Conservation (phyloP, 2,888 invertebrate species). For the Nymphalis urticae region DNA sequence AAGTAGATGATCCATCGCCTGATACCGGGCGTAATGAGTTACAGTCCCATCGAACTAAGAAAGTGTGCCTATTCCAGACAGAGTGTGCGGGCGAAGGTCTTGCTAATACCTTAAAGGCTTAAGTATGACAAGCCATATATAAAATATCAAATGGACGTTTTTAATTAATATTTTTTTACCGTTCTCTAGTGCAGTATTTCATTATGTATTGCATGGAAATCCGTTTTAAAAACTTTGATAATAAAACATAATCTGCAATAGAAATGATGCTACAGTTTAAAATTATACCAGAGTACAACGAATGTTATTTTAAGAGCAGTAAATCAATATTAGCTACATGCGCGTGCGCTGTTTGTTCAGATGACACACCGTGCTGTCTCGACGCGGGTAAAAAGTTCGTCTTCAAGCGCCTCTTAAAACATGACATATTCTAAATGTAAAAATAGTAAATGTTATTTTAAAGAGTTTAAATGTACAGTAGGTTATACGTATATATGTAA, state of each 20-base stretch:
- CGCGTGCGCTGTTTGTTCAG: conserved; percentile 38
- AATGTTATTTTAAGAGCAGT: conserved; percentile 31
- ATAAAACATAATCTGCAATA: not conserved
- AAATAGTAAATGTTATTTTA: conserved; percentile 18
- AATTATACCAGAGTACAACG: conserved; percentile 20
- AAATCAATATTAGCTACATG: conserved; percentile 36
- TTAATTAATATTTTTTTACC: no score
- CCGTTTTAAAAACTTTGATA: not conserved
- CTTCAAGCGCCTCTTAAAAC: conserved; percentile 30
- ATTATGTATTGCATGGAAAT: no score
- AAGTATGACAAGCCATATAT: no score
- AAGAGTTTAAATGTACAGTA: not conserved
- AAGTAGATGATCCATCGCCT: no score
- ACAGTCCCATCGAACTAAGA: no score
- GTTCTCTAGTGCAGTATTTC: no score
- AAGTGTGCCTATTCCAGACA: no score
- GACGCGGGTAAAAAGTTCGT: conserved; percentile 21
- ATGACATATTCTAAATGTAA: conserved; percentile 29
- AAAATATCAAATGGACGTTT: no score
- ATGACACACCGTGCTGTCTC: conserved; percentile 25
- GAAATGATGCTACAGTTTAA: conserved; percentile 22
- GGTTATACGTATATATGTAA: no score
- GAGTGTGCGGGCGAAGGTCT: no score
- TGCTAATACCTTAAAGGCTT: no score
- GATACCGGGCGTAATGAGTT: no score